These are phyloP conservation scores for Crypturellus tataupa DNA, from an alignment of 2,797 vertebrate genomes.

Conservation along the genomic window DNA sequence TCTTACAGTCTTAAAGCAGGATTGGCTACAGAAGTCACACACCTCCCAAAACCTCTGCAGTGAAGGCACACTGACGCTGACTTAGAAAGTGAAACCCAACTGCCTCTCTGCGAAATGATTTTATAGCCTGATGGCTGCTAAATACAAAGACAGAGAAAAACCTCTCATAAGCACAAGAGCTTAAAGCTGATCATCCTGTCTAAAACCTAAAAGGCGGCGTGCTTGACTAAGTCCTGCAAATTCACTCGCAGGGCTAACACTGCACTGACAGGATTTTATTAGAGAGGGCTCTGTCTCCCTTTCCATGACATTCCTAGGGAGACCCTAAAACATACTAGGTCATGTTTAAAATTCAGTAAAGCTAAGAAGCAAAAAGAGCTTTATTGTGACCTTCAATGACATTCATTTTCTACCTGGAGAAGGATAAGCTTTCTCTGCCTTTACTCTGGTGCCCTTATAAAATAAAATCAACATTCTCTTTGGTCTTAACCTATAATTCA, in stretches of 20 bases:
- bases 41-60: background rate
- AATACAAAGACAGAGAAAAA: background rate
- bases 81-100: background rate
- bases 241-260: background rate
- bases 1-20: background rate
- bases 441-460: background rate
- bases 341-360: conserved; percentile 2
- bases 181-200: conserved; percentile 33
- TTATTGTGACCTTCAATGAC: background rate
- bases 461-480: background rate
- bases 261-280: background rate
- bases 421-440: background rate
- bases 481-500: background rate
- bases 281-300: background rate
- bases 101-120: background rate
- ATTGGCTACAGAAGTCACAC: background rate
- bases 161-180: background rate
- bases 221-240: background rate
- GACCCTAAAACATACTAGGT: background rate
- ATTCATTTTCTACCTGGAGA: background rate
- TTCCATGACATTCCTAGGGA: background rate
- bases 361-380: background rate
- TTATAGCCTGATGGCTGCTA: background rate
- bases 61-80: background rate
- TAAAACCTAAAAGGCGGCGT: background rate